These are phyloP conservation scores for Phyllotreta cruciferae DNA, from an alignment of 2,888 invertebrate species.

Conservation along the genomic window DNA sequence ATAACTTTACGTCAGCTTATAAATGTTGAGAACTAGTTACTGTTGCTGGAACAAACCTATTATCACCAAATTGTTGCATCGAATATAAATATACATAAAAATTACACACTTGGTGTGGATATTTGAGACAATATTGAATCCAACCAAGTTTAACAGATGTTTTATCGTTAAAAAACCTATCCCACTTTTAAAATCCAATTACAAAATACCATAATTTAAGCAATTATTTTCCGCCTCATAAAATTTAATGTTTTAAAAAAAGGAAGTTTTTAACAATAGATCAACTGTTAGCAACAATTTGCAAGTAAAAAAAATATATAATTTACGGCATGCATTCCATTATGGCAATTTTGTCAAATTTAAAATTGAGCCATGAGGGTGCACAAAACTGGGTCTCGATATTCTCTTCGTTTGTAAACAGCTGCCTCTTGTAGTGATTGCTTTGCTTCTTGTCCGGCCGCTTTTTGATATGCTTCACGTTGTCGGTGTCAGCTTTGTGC, in stretches of 20 bases:
- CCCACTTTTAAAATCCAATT: neutral
- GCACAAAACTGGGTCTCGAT: slow-evolving; percentile 62
- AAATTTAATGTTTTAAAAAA: neutral
- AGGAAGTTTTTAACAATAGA: slow-evolving; percentile 4
- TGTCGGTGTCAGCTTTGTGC: slow-evolving; percentile 46
- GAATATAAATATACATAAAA: slow-evolving; percentile 16
- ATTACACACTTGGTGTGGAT: slow-evolving; percentile 18
- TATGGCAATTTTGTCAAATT: slow-evolving; percentile 68
- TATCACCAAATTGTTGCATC: slow-evolving; percentile 14
- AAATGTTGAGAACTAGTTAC: too few relatives aligned
- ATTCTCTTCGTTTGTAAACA: slow-evolving; percentile 62
- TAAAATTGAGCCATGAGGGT: slow-evolving; percentile 72
- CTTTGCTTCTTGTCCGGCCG: slow-evolving; percentile 44
- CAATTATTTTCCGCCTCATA: neutral
- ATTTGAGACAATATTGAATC: slow-evolving; percentile 36
- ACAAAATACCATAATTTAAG: neutral
- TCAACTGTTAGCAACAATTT: slow-evolving; percentile 24
- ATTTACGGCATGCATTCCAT: slow-evolving; percentile 59
- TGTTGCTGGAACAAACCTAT: neutral
- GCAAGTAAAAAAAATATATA: slow-evolving; percentile 1
- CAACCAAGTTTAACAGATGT: slow-evolving; percentile 26
- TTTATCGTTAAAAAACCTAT: slow-evolving; percentile 7
- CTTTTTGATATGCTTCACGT: slow-evolving; percentile 49
- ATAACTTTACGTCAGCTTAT: too few relatives aligned
- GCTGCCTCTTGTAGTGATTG: slow-evolving; percentile 63